These are phyloP conservation scores for Pseudochirops corinnae DNA, from an alignment of 2,797 vertebrate species.

Conservation along the genomic window DNA sequence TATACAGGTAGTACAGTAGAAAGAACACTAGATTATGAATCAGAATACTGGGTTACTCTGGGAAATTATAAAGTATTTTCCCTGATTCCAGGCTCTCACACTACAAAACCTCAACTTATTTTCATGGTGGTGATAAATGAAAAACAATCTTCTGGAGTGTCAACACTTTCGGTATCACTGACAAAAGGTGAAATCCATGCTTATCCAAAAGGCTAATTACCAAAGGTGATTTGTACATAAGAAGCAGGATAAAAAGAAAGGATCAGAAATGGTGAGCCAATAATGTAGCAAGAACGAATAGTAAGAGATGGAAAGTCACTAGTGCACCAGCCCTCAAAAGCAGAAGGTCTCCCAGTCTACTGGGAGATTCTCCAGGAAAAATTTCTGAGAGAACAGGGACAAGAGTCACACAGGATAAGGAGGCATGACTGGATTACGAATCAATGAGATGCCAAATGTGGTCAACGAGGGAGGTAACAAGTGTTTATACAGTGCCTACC, in stretches of 20 bases:
- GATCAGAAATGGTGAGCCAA: not conserved
- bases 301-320: not conserved
- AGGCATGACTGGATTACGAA: not conserved
- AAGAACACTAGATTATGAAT: not conserved
- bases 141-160: not conserved
- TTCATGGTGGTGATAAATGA: not conserved
- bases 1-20: not conserved
- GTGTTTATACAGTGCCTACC: no score
- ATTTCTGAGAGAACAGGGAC: not conserved
- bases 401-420: not conserved
- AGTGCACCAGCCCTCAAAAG: not conserved
- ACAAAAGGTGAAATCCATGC: not conserved
- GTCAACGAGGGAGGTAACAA: not conserved
- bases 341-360: not conserved
- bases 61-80: not conserved
- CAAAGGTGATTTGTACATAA: not conserved
- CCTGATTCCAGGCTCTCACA: not conserved
- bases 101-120: not conserved
- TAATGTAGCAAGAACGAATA: not conserved
- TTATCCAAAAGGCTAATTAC: not conserved
- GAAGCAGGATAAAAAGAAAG: not conserved
- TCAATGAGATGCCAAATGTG: not conserved
- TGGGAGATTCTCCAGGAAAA: not conserved
- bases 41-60: not conserved
- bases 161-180: not conserved